Percentiles rank a stretch among this genome's conserved stretches.
phyloP scores from a whole-genome alignment of 2,888 invertebrate genomes.

The Epinotia ramella region DNA sequence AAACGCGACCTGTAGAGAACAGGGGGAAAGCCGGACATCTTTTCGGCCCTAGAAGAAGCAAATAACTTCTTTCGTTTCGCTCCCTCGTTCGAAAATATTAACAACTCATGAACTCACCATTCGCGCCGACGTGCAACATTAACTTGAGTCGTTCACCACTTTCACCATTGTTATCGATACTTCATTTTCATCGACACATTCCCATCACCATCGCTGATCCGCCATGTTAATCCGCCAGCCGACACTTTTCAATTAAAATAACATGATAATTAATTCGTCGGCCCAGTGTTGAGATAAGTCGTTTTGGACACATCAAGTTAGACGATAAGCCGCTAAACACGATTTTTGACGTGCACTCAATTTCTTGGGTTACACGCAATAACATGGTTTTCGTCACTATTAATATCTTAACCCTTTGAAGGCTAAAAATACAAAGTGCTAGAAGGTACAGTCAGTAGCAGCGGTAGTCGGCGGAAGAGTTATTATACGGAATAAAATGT shows the following conservation, averaged over 20 bases:
- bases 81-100: too few species aligned
- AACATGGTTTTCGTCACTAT: constrained; percentile 6
- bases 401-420: not conserved
- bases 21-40: too few species aligned
- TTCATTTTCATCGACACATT: constrained; percentile 4
- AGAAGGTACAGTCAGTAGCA: too few species aligned
- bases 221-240: constrained; percentile 37
- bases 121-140: not conserved
- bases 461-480: too few species aligned
- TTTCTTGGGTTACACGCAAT: not conserved
- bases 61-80: too few species aligned
- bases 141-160: not conserved
- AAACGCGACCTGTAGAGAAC: too few species aligned
- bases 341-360: constrained; percentile 26
- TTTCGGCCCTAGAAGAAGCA: too few species aligned
- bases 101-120: too few species aligned
- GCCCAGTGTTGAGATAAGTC: constrained; percentile 10
- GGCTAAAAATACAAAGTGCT: too few species aligned
- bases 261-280: constrained; percentile 42
- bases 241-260: constrained; percentile 46
- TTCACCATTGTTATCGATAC: constrained; percentile 5
- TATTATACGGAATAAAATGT: too few species aligned
- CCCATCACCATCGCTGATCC: constrained; percentile 12
- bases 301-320: constrained; percentile 31
- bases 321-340: constrained; percentile 21